Evolutionary conservation across 2,888 invertebrate genomes (phyloP), one percentile per base, ranked within the genome.

Genomic region (Carpatolechia fugitivella): DNA sequence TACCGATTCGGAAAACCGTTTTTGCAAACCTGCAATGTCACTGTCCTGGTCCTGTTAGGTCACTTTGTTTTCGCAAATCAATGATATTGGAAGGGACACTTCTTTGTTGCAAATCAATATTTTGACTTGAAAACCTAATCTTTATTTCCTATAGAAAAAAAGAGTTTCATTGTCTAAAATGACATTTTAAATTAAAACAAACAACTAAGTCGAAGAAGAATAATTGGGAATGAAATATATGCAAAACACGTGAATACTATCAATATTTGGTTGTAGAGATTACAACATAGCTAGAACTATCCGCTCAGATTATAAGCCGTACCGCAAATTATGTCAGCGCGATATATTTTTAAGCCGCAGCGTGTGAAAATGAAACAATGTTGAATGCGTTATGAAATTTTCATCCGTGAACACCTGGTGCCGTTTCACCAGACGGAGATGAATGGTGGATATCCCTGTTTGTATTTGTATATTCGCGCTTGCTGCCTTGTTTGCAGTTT

Each of bases 291-390:
- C n/a, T 1, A n/a, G 3, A n/a, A 35, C 35, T 35, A n/a, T 35
- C n/a, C 10, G 4, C 1, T 35, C 35, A 3, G n/a, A 1, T 11
- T 35, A 35, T 1, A n/a, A 3, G n/a, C 3, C 3, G 13, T 6
- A 18, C 16, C 40, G 7, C 3, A 40, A 40, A 18, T 40, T 6
- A 16, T 18, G 13, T 13, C 13, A 38, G 16, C 7, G 40, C 18
- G 20, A 41, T 41, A 41, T 20, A 41, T 14, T 14, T 41, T 16
- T 18, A n/a, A 35, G 35, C 35, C 35, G 35, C 35, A n/a, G 13
- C 35, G 40, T 41, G 40, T 41, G 40, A 16, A 41, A 41, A 41
- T 41, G 18, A 41, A 41, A 41, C 40, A 16, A 40, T 16, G 24
- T 24, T 24, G 24, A 24, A 24, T 24, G 18, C 10, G 40, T 14